phyloP scores from a whole-genome alignment of 2,797 vertebrate genomes.

The Decapterus maruadsi region DNA sequence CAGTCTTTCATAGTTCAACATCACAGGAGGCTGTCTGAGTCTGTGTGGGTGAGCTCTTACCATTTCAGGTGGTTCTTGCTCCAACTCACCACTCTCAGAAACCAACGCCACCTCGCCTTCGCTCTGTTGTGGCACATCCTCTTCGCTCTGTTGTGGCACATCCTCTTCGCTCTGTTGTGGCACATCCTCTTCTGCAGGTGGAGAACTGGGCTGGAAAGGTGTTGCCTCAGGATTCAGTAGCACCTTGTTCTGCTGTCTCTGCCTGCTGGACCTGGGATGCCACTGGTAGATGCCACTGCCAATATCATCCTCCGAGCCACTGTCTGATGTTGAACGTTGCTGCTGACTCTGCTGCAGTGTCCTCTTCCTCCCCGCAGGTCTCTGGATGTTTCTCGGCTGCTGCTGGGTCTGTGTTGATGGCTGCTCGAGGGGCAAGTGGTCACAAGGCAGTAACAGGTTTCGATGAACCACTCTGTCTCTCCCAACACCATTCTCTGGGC shows the following conservation, averaged over 20 bases:
- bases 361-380: background rate
- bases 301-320: background rate
- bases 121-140: too few relatives aligned
- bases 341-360: background rate
- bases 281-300: background rate
- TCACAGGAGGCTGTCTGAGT: too few relatives aligned
- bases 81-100: too few relatives aligned
- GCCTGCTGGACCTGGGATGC: background rate
- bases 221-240: background rate
- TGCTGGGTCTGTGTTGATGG: background rate
- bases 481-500: constrained; percentile 4
- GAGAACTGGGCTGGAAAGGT: background rate
- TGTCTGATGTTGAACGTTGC: background rate
- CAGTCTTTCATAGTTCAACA: too few relatives aligned
- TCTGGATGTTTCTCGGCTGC: background rate
- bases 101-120: too few relatives aligned
- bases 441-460: too few relatives aligned
- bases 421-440: background rate
- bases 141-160: background rate
- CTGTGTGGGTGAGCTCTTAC: too few relatives aligned
- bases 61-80: too few relatives aligned
- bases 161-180: too few relatives aligned
- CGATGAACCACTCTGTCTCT: constrained; percentile 5
- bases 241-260: too few relatives aligned
- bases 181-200: background rate